These are phyloP conservation scores for Reticulitermes lucifugus DNA, from an alignment of 2,888 invertebrate genomes.

Conservation along the genomic window DNA sequence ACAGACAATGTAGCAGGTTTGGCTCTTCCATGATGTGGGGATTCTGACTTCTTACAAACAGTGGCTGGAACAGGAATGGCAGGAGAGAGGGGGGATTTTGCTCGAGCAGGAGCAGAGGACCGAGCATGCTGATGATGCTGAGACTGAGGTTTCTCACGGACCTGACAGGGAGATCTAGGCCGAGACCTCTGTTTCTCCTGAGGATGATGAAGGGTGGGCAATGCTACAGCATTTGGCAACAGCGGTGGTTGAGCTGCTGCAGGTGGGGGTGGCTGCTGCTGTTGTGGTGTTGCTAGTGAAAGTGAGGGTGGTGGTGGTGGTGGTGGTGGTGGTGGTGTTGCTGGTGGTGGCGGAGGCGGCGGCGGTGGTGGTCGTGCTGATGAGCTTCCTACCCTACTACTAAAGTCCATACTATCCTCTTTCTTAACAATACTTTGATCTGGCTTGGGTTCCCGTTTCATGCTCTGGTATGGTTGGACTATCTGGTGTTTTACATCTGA, in stretches of 20 bases:
- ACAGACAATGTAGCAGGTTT: neutral
- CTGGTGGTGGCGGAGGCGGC: neutral
- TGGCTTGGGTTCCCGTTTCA: conserved; percentile 9
- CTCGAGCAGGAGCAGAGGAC: conserved; percentile 6
- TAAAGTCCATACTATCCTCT: conserved; percentile 6
- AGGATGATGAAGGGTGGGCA: neutral
- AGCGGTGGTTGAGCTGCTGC: neutral
- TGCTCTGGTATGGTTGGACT: neutral
- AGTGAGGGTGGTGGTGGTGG: neutral
- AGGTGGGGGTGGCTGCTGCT: neutral
- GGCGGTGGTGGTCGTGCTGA: neutral
- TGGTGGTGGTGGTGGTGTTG: neutral
- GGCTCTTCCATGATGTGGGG: conserved; percentile 31
- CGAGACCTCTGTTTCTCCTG: conserved; percentile 9
- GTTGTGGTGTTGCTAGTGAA: neutral
- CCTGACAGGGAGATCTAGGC: conserved; percentile 30
- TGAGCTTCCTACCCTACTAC: conserved; percentile 1
- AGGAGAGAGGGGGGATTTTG: neutral
- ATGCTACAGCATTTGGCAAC: neutral
- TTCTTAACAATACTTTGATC: conserved; percentile 26
- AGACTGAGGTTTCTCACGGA: neutral
- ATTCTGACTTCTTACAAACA: conserved; percentile 27
- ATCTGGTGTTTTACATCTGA: conserved; percentile 13
- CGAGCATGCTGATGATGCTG: conserved; percentile 7
- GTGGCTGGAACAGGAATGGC: neutral